Evolutionary conservation across 1,140 invertebrate genomes (phyloP).

Genomic region (Dreissena rostriformis): DNA sequence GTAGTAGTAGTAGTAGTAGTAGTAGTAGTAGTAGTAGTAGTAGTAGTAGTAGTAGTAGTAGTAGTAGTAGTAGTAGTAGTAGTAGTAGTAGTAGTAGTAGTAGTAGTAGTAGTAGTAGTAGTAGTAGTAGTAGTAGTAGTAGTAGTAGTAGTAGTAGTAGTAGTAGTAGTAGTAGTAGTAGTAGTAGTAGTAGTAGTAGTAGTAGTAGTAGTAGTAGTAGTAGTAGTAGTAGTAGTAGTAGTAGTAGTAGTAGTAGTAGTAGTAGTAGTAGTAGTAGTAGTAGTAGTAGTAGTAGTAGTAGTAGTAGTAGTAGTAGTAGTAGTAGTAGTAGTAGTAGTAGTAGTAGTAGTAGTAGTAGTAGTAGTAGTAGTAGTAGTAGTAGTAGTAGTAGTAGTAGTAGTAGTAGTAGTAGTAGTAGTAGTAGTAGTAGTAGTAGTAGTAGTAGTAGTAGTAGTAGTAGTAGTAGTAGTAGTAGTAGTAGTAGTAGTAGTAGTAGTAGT

Average conservation of each 20-base stretch:
- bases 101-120: conserved; percentile 8
- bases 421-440: conserved; percentile 7
- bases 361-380: conserved; percentile 7
- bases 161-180: conserved; percentile 8
- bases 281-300: conserved; percentile 8
- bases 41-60: conserved; percentile 8
- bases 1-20: conserved; percentile 7
- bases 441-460: conserved; percentile 7
- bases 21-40: conserved; percentile 7
- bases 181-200: conserved; percentile 7
- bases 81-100: conserved; percentile 7
- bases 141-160: conserved; percentile 7
- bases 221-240: conserved; percentile 8
- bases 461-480: conserved; percentile 8
- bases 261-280: conserved; percentile 7
- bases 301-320: conserved; percentile 7
- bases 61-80: conserved; percentile 7
- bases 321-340: conserved; percentile 7
- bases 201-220: conserved; percentile 7
- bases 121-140: conserved; percentile 7
- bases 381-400: conserved; percentile 7
- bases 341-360: conserved; percentile 8
- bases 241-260: conserved; percentile 7
- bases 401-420: conserved; percentile 8
- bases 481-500: conserved; percentile 7